Conservation (phyloP, 2,888 invertebrate genomes). For the Acronicta psi region DNA sequence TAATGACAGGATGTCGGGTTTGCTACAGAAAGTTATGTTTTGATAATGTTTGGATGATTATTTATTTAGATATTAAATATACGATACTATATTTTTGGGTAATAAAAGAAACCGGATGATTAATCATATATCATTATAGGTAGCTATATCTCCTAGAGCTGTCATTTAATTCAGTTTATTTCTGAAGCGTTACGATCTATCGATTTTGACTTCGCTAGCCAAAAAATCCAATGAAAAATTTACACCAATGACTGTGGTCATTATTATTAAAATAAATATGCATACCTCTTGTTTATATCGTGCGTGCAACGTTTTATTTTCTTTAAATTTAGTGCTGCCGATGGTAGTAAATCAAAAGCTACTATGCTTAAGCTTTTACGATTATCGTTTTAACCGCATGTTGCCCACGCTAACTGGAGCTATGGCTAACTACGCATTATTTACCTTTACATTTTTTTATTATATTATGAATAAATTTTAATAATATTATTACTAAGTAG, state of each 20-base stretch:
- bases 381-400: slow-evolving; percentile 62
- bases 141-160: background rate
- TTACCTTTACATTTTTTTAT: no score
- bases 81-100: background rate
- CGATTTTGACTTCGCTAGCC: no score
- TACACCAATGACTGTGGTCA: background rate
- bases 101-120: background rate
- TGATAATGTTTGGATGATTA: slow-evolving; percentile 13
- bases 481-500: no score
- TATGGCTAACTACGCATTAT: slow-evolving; percentile 38
- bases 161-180: no score
- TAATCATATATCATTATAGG: background rate
- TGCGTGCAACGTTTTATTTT: background rate
- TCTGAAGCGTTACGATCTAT: no score
- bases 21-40: slow-evolving; percentile 1
- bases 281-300: background rate
- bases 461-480: no score
- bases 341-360: slow-evolving; percentile 66
- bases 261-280: background rate
- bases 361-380: slow-evolving; percentile 67
- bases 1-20: slow-evolving; percentile 30
- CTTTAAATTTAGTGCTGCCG: slow-evolving; percentile 6
- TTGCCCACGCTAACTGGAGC: slow-evolving; percentile 58
- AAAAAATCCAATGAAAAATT: no score
- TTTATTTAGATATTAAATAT: slow-evolving; percentile 8